Evolutionary conservation across 1,140 invertebrate species (phyloP).

Genomic region (Drosophila takahashii): DNA sequence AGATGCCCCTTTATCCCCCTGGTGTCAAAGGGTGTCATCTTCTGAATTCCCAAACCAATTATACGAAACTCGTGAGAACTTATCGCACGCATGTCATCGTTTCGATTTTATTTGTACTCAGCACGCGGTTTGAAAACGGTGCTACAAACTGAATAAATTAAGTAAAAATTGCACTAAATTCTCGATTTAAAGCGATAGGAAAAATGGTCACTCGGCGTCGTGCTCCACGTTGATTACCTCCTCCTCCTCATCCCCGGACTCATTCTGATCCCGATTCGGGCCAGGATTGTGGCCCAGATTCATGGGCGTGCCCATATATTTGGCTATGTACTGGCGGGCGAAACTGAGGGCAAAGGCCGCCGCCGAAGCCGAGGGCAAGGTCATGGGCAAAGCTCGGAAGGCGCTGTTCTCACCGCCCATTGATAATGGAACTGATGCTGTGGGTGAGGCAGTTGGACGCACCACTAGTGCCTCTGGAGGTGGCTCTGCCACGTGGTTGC

Average conservation of each 20-base stretch:
- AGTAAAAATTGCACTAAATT: constrained; percentile 78
- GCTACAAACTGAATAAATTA: constrained; percentile 71
- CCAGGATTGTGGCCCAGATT: neutral
- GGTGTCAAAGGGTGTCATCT: constrained; percentile 63
- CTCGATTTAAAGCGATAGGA: constrained; percentile 65
- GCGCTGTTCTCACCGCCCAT: constrained; percentile 96
- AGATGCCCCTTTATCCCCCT: neutral
- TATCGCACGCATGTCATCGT: constrained; percentile 44
- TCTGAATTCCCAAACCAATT: constrained; percentile 73
- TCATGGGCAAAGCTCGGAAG: constrained; percentile 87
- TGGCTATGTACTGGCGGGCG: constrained; percentile 85
- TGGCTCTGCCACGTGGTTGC: constrained; percentile 23
- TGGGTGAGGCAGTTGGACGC: constrained; percentile 75
- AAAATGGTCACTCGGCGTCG: constrained; percentile 84
- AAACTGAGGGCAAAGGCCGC: constrained; percentile 85
- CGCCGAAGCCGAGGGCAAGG: constrained; percentile 80
- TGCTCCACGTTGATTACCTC: constrained; percentile 92
- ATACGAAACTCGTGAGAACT: constrained; percentile 79
- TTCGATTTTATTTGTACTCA: constrained; percentile 77
- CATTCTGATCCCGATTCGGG: neutral
- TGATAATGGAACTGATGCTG: constrained; percentile 85
- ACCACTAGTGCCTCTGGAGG: constrained; percentile 12
- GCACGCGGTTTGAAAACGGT: constrained; percentile 43
- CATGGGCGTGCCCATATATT: constrained; percentile 56
- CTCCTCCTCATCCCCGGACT: constrained; percentile 83